phyloP scores from a whole-genome alignment of 2,797 vertebrate genomes.

The Chelonia mydas region DNA sequence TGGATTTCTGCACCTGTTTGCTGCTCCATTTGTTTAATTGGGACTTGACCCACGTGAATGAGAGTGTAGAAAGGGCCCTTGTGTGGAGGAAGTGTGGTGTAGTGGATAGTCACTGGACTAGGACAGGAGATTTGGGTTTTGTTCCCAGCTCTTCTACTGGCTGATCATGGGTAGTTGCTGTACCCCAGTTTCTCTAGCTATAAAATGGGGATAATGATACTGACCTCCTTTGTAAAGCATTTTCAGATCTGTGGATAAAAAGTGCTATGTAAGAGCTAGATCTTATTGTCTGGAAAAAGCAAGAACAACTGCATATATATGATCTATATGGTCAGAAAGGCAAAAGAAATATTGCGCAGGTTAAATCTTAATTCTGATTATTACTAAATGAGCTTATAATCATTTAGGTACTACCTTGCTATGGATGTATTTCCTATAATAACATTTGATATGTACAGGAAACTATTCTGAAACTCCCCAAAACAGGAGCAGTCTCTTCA shows the following conservation, averaged over 20 bases:
- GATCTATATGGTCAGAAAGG: neutral
- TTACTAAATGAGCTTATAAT: neutral
- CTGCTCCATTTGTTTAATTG: slow-evolving; percentile 3
- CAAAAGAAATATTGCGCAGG: neutral
- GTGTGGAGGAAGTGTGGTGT: neutral
- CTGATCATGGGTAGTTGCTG: neutral
- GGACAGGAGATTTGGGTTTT: neutral
- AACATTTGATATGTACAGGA: neutral
- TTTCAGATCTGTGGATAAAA: neutral
- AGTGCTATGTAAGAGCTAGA: neutral
- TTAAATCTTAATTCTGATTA: neutral
- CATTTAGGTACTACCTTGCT: neutral
- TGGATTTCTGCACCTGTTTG: neutral
- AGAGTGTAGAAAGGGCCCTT: neutral
- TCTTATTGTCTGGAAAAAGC: neutral
- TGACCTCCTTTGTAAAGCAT: neutral
- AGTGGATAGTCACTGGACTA: neutral
- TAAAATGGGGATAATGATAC: neutral
- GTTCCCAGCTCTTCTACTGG: neutral
- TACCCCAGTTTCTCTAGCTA: neutral
- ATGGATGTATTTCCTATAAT: neutral
- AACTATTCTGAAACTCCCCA: neutral
- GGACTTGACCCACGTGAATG: neutral
- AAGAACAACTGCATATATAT: neutral
- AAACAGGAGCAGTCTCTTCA: neutral